Evolutionary conservation across 2,888 invertebrate species (phyloP), one percentile per base, ranked within the genome.

Genomic region (Scaptomyza cyrtandrae): DNA sequence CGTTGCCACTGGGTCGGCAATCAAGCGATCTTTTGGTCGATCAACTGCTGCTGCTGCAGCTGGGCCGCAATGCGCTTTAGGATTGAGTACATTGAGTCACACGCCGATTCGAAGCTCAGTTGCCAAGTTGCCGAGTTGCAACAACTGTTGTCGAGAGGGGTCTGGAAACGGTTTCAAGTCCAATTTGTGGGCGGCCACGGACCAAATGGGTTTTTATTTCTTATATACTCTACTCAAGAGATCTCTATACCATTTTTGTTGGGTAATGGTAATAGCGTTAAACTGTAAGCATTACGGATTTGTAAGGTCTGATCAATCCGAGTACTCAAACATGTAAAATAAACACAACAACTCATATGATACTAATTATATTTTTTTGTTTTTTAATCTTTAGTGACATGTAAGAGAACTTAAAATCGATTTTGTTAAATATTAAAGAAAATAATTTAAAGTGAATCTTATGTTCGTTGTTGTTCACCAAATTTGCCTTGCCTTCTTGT

Each of bases 121-220:
- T 48, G 46, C 59, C 37, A 2, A 35, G 50, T 37, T 50, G 45
- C 54, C 37, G 27, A 45, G 57, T 66, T 70, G 65, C 73, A 75
- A 63, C 75, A 71, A 78, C 80, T 67, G 72, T 60, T 71, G 62
- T 44, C 72, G 64, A 10, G 56, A 54, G 63, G 43, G 58, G 63
- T 41, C 72, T 62, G 63, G 58, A 68, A 63, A 75, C 79, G 53
- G 39, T 44, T 57, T 50, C 49, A 50, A 75, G 56, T 71, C 63
- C 60, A 72, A 72, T 84, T 84, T 84, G 83, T 84, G 81, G 83
- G 83, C 83, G 83, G 83, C 86, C 75, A 86, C 83, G 65, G 78
- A 68, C 70, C 85, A 79, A 86, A 86, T 86, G 81, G 84, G 52
- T 80, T 76, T 65, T 70, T 50, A 39, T 66, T 64, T 35, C 35